Evolutionary conservation across 2,888 invertebrate genomes (phyloP), one percentile per base, ranked within the genome.

Genomic region (Sminthurinus aureus): DNA sequence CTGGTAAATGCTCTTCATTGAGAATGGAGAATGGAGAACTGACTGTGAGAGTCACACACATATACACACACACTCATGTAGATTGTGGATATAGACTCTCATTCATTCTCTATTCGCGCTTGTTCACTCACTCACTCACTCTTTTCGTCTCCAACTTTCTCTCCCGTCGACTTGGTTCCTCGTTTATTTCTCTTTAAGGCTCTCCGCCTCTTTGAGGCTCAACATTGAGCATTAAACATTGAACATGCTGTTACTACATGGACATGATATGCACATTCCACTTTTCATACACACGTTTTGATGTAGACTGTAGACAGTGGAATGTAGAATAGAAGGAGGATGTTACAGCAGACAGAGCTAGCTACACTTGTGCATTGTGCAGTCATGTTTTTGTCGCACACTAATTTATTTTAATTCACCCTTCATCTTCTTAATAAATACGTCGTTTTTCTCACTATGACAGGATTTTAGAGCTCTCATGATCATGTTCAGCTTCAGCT

Each of bases 391-490:
- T 78, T 67, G 80, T 80, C 80, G 52, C 71, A 24, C 71, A 80
- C 71, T 80, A 80, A 80, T 80, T 80, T 80, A 80, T 80, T 80
- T 80, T 80, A 80, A 80, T 80, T 80, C 71, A 80, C 80, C 80
- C 80, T 80, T 80, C 80, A 80, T 71, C 80, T 71, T 80, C 80
- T 73, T 80, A 71, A 80, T 80, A 80, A 80, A 80, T 80, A 71
- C 52, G 51, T 22, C 71, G 71, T 80, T 71, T 8, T 69, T 80
- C 71, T 80, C 89, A 89, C 89, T 92, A 64, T 89, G 92, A 66
- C 94, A 99, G 99, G 99, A 99, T 86, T 99, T 58, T 58, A 58
- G 2, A 58, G 2, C 9, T 13, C 9, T 4, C 38, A 38, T 38
- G n/a, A n/a, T n/a, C 52, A 11, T 13, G 52, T 58, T 18, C 9